Conservation (phyloP, 2,797 vertebrate genomes). For the Adrianichthys oophorus region DNA sequence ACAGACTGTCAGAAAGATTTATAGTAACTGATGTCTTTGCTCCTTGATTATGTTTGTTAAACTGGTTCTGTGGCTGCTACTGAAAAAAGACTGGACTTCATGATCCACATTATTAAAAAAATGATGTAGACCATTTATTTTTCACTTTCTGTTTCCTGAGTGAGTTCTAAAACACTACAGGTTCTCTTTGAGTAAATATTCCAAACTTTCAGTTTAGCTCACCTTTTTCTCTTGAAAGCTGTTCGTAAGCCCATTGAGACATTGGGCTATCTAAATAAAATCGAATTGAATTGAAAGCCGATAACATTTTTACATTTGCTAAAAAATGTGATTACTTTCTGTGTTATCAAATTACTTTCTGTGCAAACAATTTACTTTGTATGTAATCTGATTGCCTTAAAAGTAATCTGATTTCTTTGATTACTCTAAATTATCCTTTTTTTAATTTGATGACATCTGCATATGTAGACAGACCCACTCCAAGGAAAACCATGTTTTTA, state of each 20-base stretch:
- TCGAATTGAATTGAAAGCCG: not conserved
- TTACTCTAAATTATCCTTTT: too few species aligned
- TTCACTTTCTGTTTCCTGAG: slow-evolving; percentile 31
- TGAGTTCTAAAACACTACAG: slow-evolving; percentile 34
- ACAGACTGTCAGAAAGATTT: slow-evolving; percentile 27
- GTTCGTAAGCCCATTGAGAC: too few species aligned
- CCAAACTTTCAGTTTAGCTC: slow-evolving; percentile 23
- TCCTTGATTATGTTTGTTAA: slow-evolving; percentile 42
- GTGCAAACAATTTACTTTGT: too few species aligned
- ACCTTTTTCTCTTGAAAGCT: slow-evolving; percentile 18
- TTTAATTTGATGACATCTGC: too few species aligned
- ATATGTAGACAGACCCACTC: too few species aligned
- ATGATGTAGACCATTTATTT: slow-evolving; percentile 28
- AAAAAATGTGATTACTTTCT: too few species aligned
- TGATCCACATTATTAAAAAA: slow-evolving; percentile 45
- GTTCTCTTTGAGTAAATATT: slow-evolving; percentile 43
- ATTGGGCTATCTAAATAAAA: too few species aligned
- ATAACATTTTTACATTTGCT: slow-evolving; percentile 37
- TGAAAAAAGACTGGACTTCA: slow-evolving; percentile 31
- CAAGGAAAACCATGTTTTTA: too few species aligned
- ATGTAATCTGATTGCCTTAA: too few species aligned
- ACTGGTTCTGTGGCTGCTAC: slow-evolving; percentile 29
- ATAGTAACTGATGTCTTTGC: slow-evolving; percentile 19
- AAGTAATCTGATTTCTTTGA: too few species aligned
- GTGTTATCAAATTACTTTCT: too few species aligned